These are phyloP conservation scores for Atta colombica DNA, from an alignment of 1,140 invertebrate species.

Conservation along the genomic window DNA sequence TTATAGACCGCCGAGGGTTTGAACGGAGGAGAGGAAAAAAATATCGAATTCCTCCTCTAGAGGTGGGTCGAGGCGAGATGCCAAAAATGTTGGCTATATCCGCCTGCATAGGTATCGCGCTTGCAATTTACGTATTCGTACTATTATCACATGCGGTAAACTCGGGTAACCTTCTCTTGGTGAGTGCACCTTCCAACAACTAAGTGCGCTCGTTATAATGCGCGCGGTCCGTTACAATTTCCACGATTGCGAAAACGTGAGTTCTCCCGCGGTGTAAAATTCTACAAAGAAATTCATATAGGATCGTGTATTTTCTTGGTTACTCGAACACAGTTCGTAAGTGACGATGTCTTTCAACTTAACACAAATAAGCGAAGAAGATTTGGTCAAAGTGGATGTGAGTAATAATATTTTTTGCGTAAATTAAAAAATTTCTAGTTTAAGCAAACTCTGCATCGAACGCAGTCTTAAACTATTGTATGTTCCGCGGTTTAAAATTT, in stretches of 20 bases:
- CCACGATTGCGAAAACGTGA: slow-evolving; percentile 50
- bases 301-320: background rate
- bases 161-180: slow-evolving; percentile 5
- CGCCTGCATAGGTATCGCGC: slow-evolving; percentile 65
- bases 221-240: slow-evolving; percentile 33
- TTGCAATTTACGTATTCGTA: slow-evolving; percentile 57
- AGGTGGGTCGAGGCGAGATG: slow-evolving; percentile 77
- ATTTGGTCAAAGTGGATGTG: too few relatives aligned
- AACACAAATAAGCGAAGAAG: too few relatives aligned
- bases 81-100: slow-evolving; percentile 79
- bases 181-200: slow-evolving; percentile 20
- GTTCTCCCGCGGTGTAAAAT: slow-evolving; percentile 22
- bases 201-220: slow-evolving; percentile 33
- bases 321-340: background rate
- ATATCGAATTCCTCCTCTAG: slow-evolving; percentile 50
- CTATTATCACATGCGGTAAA: slow-evolving; percentile 54
- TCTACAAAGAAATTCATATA: background rate
- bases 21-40: slow-evolving; percentile 65
- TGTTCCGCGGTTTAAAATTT: too few relatives aligned
- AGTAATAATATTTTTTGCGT: too few relatives aligned
- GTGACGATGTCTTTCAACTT: background rate
- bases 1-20: slow-evolving; percentile 81
- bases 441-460: too few relatives aligned
- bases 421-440: too few relatives aligned
- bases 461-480: too few relatives aligned